A percentile compares a stretch with the other conserved stretches of the same genome.
Conservation (phyloP, 2,797 vertebrate species). For the Cheirogaleus major region DNA sequence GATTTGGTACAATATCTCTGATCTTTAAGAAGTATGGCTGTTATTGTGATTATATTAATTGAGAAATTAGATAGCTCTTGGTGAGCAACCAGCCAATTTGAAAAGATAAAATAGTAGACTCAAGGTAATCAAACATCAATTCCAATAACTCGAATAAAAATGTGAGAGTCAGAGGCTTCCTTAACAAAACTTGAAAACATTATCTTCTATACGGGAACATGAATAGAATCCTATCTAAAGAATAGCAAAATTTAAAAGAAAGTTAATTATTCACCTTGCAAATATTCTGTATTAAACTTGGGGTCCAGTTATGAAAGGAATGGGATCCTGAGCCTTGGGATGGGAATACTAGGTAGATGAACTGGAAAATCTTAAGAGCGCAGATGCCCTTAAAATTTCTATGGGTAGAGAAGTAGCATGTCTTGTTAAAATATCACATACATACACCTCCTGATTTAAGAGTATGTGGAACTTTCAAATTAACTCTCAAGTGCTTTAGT, state of each 20-base stretch:
- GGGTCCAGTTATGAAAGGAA: background rate
- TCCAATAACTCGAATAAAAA: background rate
- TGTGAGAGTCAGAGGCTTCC: background rate
- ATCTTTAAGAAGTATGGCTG: background rate
- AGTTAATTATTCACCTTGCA: background rate
- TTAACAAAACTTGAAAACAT: background rate
- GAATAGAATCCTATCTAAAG: background rate
- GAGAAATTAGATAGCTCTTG: background rate
- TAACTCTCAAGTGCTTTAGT: background rate
- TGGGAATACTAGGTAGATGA: background rate
- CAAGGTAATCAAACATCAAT: background rate
- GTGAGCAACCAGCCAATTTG: background rate
- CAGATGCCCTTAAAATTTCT: background rate
- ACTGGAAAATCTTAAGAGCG: background rate
- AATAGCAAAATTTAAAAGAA: background rate
- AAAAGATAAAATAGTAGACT: constrained; percentile 13
- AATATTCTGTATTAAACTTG: background rate
- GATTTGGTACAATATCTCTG: background rate
- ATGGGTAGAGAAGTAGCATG: background rate
- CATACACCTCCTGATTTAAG: background rate
- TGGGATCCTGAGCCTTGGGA: background rate
- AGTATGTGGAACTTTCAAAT: background rate
- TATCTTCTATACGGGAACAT: background rate
- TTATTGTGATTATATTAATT: background rate
- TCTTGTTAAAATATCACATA: background rate